Percentiles rank a stretch among this genome's conserved stretches.
These are phyloP conservation scores for Neotoxoptera formosana DNA, from an alignment of 1,140 invertebrate genomes.

Conservation along the genomic window DNA sequence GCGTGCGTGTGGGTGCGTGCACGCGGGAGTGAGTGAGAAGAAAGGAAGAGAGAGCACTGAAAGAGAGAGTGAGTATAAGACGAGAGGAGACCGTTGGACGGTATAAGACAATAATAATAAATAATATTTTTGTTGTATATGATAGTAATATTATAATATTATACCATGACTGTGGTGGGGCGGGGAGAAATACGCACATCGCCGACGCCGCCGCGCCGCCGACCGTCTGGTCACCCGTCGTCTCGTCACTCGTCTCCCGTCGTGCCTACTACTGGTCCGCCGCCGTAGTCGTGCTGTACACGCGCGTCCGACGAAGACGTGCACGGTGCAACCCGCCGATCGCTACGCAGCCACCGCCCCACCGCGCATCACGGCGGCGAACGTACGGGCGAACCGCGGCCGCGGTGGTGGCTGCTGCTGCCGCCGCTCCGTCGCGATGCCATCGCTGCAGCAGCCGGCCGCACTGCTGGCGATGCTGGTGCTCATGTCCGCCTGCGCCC, in stretches of 20 bases:
- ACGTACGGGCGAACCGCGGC: background rate
- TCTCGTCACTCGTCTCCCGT: background rate
- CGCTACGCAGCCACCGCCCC: background rate
- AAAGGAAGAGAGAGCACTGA: background rate
- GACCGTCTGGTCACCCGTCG: background rate
- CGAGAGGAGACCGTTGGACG: too few relatives aligned
- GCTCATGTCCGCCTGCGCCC: background rate
- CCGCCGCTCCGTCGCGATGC: background rate
- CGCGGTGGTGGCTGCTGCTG: background rate
- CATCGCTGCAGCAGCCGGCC: background rate
- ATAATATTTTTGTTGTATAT: background rate
- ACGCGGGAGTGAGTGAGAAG: background rate
- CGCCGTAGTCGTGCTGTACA: background rate
- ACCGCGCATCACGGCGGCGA: background rate
- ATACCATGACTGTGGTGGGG: background rate
- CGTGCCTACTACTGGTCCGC: too few relatives aligned
- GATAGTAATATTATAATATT: background rate
- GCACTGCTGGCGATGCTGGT: background rate
- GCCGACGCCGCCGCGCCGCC: background rate
- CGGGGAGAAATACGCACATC: background rate
- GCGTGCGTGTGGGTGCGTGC: background rate
- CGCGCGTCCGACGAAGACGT: background rate
- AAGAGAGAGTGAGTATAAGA: background rate
- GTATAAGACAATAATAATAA: too few relatives aligned
- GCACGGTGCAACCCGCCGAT: background rate